phyloP scores from a whole-genome alignment of 2,113 vertebrate species.

The Vanacampus margaritifer region DNA sequence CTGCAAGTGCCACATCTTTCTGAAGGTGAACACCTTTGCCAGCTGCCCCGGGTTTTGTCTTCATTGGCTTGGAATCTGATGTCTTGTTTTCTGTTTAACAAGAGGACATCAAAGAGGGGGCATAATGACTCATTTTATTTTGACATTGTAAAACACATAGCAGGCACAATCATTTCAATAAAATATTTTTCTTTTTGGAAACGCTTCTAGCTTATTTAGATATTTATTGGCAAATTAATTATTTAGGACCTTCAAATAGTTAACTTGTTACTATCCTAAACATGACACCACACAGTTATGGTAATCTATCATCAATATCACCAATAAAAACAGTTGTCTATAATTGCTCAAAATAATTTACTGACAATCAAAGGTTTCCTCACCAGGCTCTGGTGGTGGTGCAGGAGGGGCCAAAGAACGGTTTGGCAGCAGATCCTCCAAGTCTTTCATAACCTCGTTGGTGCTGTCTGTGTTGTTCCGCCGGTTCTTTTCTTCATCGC shows the following conservation, averaged over 20 bases:
- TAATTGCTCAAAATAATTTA: neutral
- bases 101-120: neutral
- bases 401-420: conserved; percentile 45
- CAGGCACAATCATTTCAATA: too few relatives aligned
- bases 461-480: conserved; percentile 82
- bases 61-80: conserved; percentile 57
- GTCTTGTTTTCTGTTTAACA: conserved; percentile 59
- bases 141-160: neutral
- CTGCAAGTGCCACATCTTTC: conserved; percentile 65
- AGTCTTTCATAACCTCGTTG: conserved; percentile 78
- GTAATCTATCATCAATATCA: neutral
- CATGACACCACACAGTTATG: neutral
- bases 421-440: conserved; percentile 78
- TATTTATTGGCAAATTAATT: neutral
- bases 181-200: neutral
- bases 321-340: neutral
- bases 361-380: conserved; percentile 9
- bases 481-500: conserved; percentile 89
- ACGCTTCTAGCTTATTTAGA: neutral
- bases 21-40: conserved; percentile 53
- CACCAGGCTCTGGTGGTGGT: conserved; percentile 51
- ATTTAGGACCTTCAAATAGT: too few relatives aligned
- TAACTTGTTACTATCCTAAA: neutral
- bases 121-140: neutral
- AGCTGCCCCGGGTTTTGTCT: conserved; percentile 60